Evolutionary conservation across 2,888 invertebrate genomes (phyloP).

Genomic region (Noctua fimbriata): DNA sequence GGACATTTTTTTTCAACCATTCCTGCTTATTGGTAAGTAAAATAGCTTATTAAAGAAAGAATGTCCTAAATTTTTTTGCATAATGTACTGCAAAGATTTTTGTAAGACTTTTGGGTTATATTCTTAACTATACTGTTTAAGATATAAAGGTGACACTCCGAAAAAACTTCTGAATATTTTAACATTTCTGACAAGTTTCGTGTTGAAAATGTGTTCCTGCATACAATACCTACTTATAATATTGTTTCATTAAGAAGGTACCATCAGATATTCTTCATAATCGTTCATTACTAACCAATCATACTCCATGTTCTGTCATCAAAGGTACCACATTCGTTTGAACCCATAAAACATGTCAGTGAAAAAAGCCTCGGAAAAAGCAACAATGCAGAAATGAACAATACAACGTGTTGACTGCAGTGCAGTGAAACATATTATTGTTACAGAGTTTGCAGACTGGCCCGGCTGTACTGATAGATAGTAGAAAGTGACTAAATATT

Average conservation of each 20-base stretch:
- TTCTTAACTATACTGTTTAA: background rate
- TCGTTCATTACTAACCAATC: background rate
- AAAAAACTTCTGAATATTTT: background rate
- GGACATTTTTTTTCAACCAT: background rate
- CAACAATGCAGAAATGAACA: conserved; percentile 3
- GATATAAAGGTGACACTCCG: background rate
- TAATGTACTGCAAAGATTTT: background rate
- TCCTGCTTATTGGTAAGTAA: background rate
- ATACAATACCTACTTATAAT: background rate
- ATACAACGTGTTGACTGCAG: conserved; percentile 27
- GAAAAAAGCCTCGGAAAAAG: conserved; percentile 16
- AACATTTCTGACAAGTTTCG: background rate
- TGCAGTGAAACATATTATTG: conserved; percentile 19
- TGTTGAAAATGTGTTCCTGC: background rate
- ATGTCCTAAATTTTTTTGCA: background rate
- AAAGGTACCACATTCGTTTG: background rate
- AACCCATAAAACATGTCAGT: background rate
- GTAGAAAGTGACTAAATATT: background rate
- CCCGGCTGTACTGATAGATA: background rate
- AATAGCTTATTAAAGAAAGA: background rate
- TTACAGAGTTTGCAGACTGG: background rate
- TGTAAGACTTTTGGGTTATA: background rate
- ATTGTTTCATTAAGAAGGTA: background rate
- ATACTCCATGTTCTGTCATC: background rate
- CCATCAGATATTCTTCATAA: background rate